Conservation (phyloP, 2,888 invertebrate species). For the Orthosia cruda region DNA sequence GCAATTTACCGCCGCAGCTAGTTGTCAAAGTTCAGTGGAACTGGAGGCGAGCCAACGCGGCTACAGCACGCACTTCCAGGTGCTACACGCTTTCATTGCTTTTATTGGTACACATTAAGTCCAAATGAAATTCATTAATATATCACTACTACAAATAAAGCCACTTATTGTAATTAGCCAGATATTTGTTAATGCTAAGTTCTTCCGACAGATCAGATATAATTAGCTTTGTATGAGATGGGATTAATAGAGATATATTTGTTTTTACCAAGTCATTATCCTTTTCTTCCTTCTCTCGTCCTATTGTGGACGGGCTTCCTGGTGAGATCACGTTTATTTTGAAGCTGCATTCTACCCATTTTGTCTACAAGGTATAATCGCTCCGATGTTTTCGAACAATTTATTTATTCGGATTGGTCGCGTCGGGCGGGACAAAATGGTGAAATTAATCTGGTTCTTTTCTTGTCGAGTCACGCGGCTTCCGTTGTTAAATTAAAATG, state of each 20-base stretch:
- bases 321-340: conserved; percentile 86
- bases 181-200: conserved; percentile 18
- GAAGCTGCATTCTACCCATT: conserved; percentile 74
- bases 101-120: conserved; percentile 73
- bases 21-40: conserved; percentile 91
- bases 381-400: conserved; percentile 80
- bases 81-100: conserved; percentile 78
- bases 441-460: conserved; percentile 88
- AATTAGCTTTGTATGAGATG: conserved; percentile 45
- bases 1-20: conserved; percentile 82
- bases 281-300: conserved; percentile 79
- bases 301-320: conserved; percentile 83
- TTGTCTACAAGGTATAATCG: conserved; percentile 80
- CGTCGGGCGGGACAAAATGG: conserved; percentile 74
- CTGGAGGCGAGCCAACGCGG: conserved; percentile 88
- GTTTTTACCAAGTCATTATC: conserved; percentile 82
- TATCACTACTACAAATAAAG: conserved; percentile 28
- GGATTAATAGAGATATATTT: conserved; percentile 72
- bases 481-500: conserved; percentile 89
- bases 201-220: conserved; percentile 30
- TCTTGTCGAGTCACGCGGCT: conserved; percentile 89
- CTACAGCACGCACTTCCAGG: conserved; percentile 87
- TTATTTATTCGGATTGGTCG: conserved; percentile 80
- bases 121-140: conserved; percentile 71
- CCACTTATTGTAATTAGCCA: conserved; percentile 15